A percentile compares a stretch with the other conserved stretches of the same genome.
phyloP scores from a whole-genome alignment of 2,113 vertebrate species.

The Varanus komodoensis region DNA sequence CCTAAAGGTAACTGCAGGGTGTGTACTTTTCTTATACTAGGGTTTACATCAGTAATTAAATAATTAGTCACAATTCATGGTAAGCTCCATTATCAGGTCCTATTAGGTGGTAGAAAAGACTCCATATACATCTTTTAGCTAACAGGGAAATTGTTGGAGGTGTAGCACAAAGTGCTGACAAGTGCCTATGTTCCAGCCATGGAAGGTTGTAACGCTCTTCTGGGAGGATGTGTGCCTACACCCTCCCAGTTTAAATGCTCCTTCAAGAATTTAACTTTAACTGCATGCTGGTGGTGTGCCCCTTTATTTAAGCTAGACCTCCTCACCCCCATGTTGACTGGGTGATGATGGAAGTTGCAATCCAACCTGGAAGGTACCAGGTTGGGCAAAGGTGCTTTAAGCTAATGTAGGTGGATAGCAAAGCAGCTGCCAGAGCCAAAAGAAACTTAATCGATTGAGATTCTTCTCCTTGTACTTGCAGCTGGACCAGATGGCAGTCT shows the following conservation, averaged over 20 bases:
- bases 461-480: not conserved
- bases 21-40: not conserved
- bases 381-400: not conserved
- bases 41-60: not conserved
- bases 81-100: not conserved
- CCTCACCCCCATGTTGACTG: not conserved
- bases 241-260: not conserved
- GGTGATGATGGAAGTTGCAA: not conserved
- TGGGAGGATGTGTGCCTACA: not conserved
- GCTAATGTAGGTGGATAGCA: not conserved
- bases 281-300: not conserved
- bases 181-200: not conserved
- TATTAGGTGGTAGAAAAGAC: not conserved
- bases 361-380: not conserved
- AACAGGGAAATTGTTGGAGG: not conserved
- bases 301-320: not conserved
- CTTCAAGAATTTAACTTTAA: not conserved
- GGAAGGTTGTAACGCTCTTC: not conserved
- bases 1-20: not conserved
- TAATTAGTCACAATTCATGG: not conserved
- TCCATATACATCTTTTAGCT: not conserved
- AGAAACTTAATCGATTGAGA: not conserved
- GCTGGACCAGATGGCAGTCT: constrained; percentile 9
- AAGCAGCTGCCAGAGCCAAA: not conserved
- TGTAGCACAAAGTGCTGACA: not conserved